Base-by-base conservation (phyloP, 2,888 invertebrate species). In the Epinotia bilunana region DNA sequence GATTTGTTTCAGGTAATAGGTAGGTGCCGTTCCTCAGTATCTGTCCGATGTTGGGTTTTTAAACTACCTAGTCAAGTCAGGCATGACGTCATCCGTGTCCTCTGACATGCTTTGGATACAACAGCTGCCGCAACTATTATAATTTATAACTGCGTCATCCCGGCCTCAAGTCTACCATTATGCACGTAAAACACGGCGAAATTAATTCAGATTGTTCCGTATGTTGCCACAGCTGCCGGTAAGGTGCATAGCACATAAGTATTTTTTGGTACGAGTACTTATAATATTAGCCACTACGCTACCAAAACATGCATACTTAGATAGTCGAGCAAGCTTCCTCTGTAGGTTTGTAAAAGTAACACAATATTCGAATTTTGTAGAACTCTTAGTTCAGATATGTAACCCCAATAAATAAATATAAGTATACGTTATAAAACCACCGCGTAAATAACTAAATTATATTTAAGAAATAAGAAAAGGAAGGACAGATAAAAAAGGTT, bases 281-380 rank as follows among this genome's bases (percentile, higher is more conserved):
- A 20, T 11, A 64, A 49, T 64, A 62, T 63, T 58, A 64, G 72
- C 46, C 16, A 64, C 72, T 72, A 72, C 57, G 43, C 58, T 72
- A 58, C 46, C 58, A 46, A 18, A 72, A 55, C 72, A 72, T 72
- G 72, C 72, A 72, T 20, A 20, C 4, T 20, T 39, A n/a, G 49
- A n/a, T 53, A 64, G n/a, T 58, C 57, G 64, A 64, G 64, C 55
- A 64, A 72, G 28, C 23, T 13, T 12, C 33, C 53, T 65, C n/a
- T 53, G 18, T 53, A n/a, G 49, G 53, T 49, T 23, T 64, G 23
- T 62, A 43, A 39, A 18, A 13, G 13, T 46, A 64, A 64, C 49
- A 49, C 28, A 23, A n/a, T 64, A 23, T 49, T 49, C n/a, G 23
- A 23, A 49, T 16, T 11, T 64, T 53, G 4, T 53, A 16, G 16